Percentiles rank a stretch among this genome's conserved stretches.
These are phyloP conservation scores for Alectoris magna DNA, from an alignment of 2,797 vertebrate genomes.

Conservation along the genomic window DNA sequence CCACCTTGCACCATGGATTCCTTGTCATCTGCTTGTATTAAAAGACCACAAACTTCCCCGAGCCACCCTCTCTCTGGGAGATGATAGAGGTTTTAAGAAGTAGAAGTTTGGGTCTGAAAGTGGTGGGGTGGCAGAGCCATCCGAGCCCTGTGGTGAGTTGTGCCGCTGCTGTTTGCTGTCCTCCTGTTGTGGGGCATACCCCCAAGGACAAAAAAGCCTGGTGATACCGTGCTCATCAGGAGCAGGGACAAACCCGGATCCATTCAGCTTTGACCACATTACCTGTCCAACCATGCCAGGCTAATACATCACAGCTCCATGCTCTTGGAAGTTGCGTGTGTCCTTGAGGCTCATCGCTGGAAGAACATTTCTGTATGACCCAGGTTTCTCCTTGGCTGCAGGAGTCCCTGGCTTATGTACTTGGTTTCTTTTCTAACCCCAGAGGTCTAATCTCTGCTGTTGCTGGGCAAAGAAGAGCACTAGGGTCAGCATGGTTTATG, in stretches of 20 bases:
- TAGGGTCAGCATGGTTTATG: neutral
- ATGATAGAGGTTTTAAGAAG: neutral
- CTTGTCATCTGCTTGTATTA: neutral
- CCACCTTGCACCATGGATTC: neutral
- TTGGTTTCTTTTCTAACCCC: neutral
- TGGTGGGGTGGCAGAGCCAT: neutral
- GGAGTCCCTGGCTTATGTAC: neutral
- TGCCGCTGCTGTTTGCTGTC: neutral
- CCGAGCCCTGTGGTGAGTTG: neutral
- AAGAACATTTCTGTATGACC: neutral
- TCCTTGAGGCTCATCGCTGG: neutral
- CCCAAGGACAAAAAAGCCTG: neutral
- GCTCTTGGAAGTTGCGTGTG: neutral
- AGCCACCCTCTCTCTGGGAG: neutral
- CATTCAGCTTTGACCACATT: neutral
- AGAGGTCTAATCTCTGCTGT: neutral
- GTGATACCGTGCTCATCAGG: neutral
- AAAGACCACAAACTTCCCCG: neutral
- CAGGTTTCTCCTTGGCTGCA: neutral
- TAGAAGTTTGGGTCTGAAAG: neutral
- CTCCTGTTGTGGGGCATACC: neutral
- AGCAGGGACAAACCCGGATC: neutral
- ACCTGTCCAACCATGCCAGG: neutral
- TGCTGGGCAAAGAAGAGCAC: neutral
- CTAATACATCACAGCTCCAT: accelerated